Conservation (phyloP, 1,140 invertebrate genomes). For the Hylaeus volcanicus region DNA sequence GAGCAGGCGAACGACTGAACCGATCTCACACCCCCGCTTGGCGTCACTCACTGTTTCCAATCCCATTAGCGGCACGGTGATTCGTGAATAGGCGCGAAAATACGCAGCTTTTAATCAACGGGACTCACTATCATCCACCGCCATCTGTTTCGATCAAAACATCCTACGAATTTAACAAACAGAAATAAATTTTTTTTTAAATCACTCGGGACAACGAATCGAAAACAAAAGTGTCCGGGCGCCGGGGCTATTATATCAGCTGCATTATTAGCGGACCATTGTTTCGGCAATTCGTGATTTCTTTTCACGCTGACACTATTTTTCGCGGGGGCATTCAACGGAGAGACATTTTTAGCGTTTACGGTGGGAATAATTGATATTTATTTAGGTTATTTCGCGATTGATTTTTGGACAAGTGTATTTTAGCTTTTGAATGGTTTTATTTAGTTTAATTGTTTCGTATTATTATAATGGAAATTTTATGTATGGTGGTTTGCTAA, state of each 20-base stretch:
- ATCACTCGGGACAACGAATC: neutral
- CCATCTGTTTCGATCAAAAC: conserved; percentile 50
- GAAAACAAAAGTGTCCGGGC: neutral
- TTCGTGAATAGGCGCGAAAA: conserved; percentile 66
- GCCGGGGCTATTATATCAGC: conserved; percentile 12
- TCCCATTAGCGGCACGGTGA: conserved; percentile 69
- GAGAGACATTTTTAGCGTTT: no score
- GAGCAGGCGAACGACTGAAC: conserved; percentile 56
- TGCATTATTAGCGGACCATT: neutral
- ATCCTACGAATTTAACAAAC: conserved; percentile 49
- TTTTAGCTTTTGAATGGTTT: no score
- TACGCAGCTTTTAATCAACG: conserved; percentile 71
- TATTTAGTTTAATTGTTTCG: no score
- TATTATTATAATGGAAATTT: no score
- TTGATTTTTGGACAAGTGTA: no score
- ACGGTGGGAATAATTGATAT: no score
- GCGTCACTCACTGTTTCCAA: conserved; percentile 67
- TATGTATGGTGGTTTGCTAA: no score
- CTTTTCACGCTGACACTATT: no score
- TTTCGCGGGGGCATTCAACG: no score
- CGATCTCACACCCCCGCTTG: conserved; percentile 62
- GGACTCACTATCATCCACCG: conserved; percentile 66
- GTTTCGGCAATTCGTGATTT: no score
- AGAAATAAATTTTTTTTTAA: conserved; percentile 15
- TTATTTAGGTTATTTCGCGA: no score